Percentiles rank a stretch among this genome's conserved stretches.
Conservation (phyloP, 2,797 vertebrate genomes). For the Centropyge bicolor region DNA sequence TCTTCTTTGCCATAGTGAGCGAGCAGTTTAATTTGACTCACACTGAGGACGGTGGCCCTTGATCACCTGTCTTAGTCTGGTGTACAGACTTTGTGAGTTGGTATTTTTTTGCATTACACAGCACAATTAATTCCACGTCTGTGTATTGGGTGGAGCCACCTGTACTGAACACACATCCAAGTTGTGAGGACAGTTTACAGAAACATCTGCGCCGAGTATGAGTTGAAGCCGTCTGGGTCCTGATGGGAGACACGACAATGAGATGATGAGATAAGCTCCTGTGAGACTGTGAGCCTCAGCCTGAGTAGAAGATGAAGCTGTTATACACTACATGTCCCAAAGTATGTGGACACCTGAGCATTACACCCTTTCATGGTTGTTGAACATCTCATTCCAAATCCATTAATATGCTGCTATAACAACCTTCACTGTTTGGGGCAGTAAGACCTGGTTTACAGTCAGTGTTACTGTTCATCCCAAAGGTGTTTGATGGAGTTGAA, state of each 20-base stretch:
- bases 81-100: slow-evolving; percentile 1
- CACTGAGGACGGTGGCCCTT: slow-evolving; percentile 5
- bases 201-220: background rate
- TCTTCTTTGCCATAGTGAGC: too few relatives aligned
- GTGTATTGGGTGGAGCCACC: background rate
- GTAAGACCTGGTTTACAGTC: background rate
- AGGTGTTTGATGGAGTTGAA: background rate
- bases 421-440: background rate
- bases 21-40: background rate
- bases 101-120: slow-evolving; percentile 36
- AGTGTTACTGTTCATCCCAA: background rate
- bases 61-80: background rate
- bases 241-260: slow-evolving; percentile 8
- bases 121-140: background rate
- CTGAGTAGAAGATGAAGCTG: background rate
- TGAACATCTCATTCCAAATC: background rate
- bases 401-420: background rate
- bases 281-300: background rate
- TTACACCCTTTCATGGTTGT: too few relatives aligned
- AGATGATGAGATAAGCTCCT: background rate
- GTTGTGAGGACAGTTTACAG: background rate
- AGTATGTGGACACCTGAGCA: background rate
- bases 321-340: background rate
- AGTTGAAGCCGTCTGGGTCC: background rate
- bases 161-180: background rate